These are phyloP conservation scores for Riptortus pedestris DNA, from an alignment of 1,140 invertebrate species.

Conservation along the genomic window DNA sequence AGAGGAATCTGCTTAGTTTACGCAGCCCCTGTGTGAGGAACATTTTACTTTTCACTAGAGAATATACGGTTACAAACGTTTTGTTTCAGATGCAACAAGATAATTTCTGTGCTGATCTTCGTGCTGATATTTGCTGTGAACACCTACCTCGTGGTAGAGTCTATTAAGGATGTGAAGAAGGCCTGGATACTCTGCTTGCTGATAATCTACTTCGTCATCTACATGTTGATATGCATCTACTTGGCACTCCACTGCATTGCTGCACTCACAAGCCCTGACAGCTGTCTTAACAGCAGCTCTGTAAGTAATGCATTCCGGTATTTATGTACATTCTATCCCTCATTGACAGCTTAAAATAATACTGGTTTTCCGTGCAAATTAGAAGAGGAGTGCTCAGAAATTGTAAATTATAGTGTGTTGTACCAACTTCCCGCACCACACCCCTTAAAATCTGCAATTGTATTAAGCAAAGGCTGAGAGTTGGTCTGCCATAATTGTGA, in stretches of 20 bases:
- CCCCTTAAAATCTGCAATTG: no score
- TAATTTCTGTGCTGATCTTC: conserved; percentile 23
- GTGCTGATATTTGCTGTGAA: conserved; percentile 22
- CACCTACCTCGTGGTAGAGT: conserved; percentile 15
- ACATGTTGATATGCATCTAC: conserved; percentile 31
- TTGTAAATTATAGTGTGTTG: no score
- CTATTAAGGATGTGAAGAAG: conserved; percentile 15
- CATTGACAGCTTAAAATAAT: no score
- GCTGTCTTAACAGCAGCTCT: conserved; percentile 17
- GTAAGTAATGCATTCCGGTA: conserved; percentile 9
- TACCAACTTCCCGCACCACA: no score
- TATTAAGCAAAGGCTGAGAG: no score
- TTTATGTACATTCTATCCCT: neutral
- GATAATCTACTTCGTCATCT: conserved; percentile 28
- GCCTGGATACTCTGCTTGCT: conserved; percentile 19
- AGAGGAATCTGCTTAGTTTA: no score
- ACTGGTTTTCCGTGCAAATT: no score
- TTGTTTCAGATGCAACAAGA: conserved; percentile 26
- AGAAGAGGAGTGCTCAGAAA: no score
- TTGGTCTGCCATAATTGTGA: no score
- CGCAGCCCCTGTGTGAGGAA: no score
- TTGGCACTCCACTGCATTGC: conserved; percentile 42
- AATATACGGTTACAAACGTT: no score
- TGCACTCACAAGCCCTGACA: conserved; percentile 18
- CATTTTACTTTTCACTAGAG: no score